Conservation (phyloP, 1,140 invertebrate species). For the Drosophila biarmipes region DNA sequence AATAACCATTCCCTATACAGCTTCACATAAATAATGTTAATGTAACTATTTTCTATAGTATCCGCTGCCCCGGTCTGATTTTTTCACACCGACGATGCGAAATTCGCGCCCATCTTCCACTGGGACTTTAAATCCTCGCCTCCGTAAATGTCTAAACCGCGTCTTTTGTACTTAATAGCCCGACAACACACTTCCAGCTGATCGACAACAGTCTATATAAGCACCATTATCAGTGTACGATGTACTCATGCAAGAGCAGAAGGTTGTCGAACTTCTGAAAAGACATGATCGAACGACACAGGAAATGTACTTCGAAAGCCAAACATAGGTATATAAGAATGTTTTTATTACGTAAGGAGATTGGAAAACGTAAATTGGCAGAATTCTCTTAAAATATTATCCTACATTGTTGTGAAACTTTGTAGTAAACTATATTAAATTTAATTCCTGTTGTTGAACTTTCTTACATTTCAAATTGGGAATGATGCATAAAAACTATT, state of each 20-base stretch:
- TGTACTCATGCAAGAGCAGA: neutral
- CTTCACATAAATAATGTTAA: neutral
- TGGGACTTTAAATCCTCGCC: neutral
- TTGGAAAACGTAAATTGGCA: too few species aligned
- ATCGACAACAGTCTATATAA: neutral
- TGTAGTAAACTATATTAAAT: too few species aligned
- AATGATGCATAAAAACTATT: too few species aligned
- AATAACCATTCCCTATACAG: neutral
- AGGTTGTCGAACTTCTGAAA: neutral
- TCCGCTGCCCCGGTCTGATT: slow-evolving; percentile 1
- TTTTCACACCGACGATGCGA: too few species aligned
- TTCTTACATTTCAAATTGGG: too few species aligned
- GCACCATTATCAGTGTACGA: neutral
- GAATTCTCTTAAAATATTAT: too few species aligned
- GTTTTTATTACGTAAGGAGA: too few species aligned
- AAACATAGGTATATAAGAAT: too few species aligned
- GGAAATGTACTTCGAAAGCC: too few species aligned
- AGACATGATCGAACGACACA: too few species aligned
- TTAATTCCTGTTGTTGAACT: too few species aligned
- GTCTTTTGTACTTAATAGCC: neutral
- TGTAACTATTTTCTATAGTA: neutral
- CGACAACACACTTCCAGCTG: neutral
- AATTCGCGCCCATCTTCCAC: neutral
- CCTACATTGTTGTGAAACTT: too few species aligned
- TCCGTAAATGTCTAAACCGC: neutral